These are phyloP conservation scores for Pentalonia nigronervosa DNA, from an alignment of 1,140 invertebrate species.

Conservation along the genomic window DNA sequence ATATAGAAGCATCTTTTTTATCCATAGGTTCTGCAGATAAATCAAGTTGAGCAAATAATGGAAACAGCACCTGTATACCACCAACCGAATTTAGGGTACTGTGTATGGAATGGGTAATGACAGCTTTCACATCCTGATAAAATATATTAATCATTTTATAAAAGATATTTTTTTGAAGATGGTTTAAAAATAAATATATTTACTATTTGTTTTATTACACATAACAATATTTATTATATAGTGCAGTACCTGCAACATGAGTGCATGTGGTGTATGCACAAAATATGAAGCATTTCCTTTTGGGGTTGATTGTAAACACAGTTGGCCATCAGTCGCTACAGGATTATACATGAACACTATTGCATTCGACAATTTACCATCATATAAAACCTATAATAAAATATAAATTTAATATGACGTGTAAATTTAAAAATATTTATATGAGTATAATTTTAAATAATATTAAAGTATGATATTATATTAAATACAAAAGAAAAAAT, in stretches of 20 bases:
- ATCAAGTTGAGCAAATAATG: slow-evolving; percentile 96
- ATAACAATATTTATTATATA: background rate
- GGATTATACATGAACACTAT: slow-evolving; percentile 99
- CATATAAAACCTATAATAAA: slow-evolving; percentile 87
- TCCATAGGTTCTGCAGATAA: slow-evolving; percentile 84
- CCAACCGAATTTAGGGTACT: slow-evolving; percentile 98
- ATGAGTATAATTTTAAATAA: too few relatives aligned
- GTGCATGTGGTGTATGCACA: slow-evolving; percentile 97
- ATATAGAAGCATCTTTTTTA: slow-evolving; percentile 82
- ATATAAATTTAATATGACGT: background rate
- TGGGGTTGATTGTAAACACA: slow-evolving; percentile 96
- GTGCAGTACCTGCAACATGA: slow-evolving; percentile 90
- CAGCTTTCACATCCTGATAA: slow-evolving; percentile 93
- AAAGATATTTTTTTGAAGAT: background rate
- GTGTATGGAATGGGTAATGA: slow-evolving; percentile 98
- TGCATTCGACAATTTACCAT: slow-evolving; percentile 93
- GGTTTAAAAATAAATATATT: background rate
- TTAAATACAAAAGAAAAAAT: too few relatives aligned
- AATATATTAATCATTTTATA: background rate
- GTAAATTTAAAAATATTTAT: background rate
- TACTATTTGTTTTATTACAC: background rate
- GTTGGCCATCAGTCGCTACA: slow-evolving; percentile 96
- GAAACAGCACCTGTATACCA: slow-evolving; percentile 97
- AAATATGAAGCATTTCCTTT: slow-evolving; percentile 97
- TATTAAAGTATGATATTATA: too few relatives aligned